phyloP scores from a whole-genome alignment of 30 jellyfish, hydroid and myxozoan genomes.

The Chrysaora quinquecirrha region DNA sequence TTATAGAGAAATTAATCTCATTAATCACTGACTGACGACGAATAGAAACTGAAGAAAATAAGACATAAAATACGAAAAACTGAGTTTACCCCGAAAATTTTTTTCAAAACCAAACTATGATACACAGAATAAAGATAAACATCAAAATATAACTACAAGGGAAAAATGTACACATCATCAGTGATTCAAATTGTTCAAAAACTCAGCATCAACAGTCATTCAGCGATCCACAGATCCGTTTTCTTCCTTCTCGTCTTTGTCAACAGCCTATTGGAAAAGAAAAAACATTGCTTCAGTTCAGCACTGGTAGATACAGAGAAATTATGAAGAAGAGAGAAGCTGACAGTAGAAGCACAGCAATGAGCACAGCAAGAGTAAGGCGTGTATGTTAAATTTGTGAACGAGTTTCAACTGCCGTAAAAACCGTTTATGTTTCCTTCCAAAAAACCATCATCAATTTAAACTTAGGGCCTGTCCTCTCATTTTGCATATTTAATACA shows the following conservation, averaged over 20 bases:
- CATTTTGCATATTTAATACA: too few relatives aligned
- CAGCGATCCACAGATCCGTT: constrained; percentile 60
- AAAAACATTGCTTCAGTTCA: background rate
- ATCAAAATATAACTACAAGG: too few relatives aligned
- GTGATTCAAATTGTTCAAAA: too few relatives aligned
- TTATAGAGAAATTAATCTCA: background rate
- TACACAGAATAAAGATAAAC: too few relatives aligned
- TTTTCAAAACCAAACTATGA: too few relatives aligned
- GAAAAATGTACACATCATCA: too few relatives aligned
- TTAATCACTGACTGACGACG: too few relatives aligned
- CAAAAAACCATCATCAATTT: too few relatives aligned
- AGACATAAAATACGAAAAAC: background rate
- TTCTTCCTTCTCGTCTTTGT: constrained; percentile 25
- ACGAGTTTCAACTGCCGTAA: background rate
- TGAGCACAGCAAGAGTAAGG: background rate
- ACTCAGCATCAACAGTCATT: too few relatives aligned
- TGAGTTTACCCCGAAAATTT: too few relatives aligned
- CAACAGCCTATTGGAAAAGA: constrained; percentile 24
- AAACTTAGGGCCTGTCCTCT: too few relatives aligned
- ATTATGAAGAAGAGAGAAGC: background rate
- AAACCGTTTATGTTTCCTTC: too few relatives aligned
- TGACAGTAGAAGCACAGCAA: background rate
- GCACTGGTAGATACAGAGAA: background rate
- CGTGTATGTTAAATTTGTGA: background rate
- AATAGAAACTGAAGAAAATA: background rate